phyloP scores from a whole-genome alignment of 1,140 invertebrate species.

The Pseudomyrmex flavicornis region DNA sequence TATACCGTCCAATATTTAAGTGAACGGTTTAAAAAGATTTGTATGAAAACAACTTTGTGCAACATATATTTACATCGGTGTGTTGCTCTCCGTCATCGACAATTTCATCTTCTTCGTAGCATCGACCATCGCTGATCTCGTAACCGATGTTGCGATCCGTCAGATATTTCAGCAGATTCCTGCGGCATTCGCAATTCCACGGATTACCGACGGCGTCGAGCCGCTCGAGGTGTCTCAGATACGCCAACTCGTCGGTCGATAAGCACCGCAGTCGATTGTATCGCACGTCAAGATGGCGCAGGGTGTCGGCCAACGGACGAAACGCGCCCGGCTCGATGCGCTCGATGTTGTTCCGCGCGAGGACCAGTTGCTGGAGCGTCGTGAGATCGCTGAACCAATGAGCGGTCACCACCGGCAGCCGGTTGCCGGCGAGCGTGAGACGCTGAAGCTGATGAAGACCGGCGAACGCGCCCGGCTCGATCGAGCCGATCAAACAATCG shows the following conservation, averaged over 20 bases:
- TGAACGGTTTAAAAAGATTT: too few species aligned
- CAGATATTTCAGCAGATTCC: slow-evolving; percentile 62
- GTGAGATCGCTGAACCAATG: slow-evolving; percentile 75
- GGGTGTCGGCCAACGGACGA: slow-evolving; percentile 46
- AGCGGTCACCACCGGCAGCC: slow-evolving; percentile 51
- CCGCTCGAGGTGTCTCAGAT: slow-evolving; percentile 65
- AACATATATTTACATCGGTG: slow-evolving; percentile 19
- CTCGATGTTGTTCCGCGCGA: slow-evolving; percentile 68
- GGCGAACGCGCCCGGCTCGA: slow-evolving; percentile 74
- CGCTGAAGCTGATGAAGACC: slow-evolving; percentile 75
- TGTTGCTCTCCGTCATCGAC: neutral
- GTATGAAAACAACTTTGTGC: too few species aligned
- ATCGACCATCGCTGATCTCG: slow-evolving; percentile 68
- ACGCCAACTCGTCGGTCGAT: slow-evolving; percentile 49
- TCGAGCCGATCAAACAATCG: slow-evolving; percentile 68
- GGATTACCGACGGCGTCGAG: slow-evolving; percentile 71
- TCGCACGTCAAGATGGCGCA: slow-evolving; percentile 68
- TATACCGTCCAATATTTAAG: too few species aligned
- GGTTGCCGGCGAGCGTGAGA: slow-evolving; percentile 69
- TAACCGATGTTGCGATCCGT: slow-evolving; percentile 66
- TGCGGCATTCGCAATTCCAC: slow-evolving; percentile 72
- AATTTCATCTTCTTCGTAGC: slow-evolving; percentile 56
- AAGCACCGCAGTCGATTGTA: slow-evolving; percentile 72
- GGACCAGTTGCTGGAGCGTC: slow-evolving; percentile 70
- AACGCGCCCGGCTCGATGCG: slow-evolving; percentile 65